phyloP scores from a whole-genome alignment of 1,140 invertebrate species.

The Drosophila fuyamai region DNA sequence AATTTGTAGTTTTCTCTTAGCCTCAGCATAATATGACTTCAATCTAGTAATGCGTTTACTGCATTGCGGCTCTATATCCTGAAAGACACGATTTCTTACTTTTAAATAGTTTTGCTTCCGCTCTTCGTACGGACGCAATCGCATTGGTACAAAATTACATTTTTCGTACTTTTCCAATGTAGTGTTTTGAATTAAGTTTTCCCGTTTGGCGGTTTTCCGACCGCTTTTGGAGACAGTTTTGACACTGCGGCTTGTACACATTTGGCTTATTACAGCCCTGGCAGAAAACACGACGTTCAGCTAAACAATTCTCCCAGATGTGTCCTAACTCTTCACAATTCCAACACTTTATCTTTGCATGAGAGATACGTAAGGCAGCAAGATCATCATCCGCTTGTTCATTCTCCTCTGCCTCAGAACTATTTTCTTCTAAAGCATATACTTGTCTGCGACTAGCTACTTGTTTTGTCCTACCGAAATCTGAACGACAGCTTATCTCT shows the following conservation, averaged over 20 bases:
- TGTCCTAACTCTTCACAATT: not conserved
- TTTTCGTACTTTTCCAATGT: not conserved
- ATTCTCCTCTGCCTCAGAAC: not conserved
- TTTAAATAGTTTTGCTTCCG: not conserved
- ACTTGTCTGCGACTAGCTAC: not conserved
- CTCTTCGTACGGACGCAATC: not conserved
- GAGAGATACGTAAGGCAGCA: not conserved
- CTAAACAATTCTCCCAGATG: not conserved
- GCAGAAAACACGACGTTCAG: not conserved
- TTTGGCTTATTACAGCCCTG: not conserved
- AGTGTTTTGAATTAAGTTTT: too few relatives aligned
- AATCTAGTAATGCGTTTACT: too few relatives aligned
- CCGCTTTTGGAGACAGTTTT: not conserved
- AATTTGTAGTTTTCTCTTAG: too few relatives aligned
- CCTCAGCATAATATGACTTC: not conserved
- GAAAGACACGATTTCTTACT: too few relatives aligned
- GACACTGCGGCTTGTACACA: not conserved
- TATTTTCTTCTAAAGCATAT: not conserved
- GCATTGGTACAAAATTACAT: not conserved
- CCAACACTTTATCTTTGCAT: conserved; percentile 1
- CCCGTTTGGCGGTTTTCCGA: too few relatives aligned
- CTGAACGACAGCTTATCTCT: not conserved
- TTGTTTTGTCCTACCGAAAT: not conserved
- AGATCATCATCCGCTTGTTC: not conserved
- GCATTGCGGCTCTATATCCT: too few relatives aligned